Evolutionary conservation across 2,797 vertebrate genomes (phyloP).

Genomic region (Parauchenoglanis ngamensis): DNA sequence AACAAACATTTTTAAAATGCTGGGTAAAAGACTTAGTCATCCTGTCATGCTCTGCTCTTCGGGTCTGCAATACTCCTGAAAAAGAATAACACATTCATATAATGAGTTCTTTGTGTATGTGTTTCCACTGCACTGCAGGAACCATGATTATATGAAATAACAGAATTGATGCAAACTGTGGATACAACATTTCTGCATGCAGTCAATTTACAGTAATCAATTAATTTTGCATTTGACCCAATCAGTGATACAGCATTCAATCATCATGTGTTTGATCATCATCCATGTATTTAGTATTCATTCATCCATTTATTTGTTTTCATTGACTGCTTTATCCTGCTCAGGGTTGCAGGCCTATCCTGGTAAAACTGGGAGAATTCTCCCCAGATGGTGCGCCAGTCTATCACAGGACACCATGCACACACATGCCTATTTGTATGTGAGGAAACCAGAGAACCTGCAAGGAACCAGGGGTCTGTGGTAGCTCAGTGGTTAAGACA

Average conservation of each 20-base stretch:
- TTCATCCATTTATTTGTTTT: not conserved
- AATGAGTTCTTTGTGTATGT: not conserved
- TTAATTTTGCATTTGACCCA: not conserved
- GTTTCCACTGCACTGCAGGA: not conserved
- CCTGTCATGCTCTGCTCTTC: not conserved
- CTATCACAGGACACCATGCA: not conserved
- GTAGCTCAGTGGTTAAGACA: too few relatives aligned
- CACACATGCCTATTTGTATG: not conserved
- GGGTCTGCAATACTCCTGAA: not conserved
- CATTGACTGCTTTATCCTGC: not conserved
- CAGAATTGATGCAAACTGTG: not conserved
- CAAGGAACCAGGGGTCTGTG: too few relatives aligned
- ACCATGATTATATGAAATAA: not conserved
- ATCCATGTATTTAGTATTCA: not conserved
- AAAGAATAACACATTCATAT: not conserved
- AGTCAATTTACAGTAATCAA: not conserved
- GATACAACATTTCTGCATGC: not conserved
- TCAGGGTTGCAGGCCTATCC: not conserved
- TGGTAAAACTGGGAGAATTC: not conserved
- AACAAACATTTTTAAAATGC: not conserved
- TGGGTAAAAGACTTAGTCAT: not conserved
- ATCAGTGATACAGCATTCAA: not conserved
- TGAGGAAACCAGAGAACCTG: not conserved
- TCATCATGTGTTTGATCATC: not conserved
- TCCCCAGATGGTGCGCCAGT: not conserved